These are phyloP conservation scores for Chouioia cunea DNA, from an alignment of 2,888 invertebrate species.

Conservation along the genomic window DNA sequence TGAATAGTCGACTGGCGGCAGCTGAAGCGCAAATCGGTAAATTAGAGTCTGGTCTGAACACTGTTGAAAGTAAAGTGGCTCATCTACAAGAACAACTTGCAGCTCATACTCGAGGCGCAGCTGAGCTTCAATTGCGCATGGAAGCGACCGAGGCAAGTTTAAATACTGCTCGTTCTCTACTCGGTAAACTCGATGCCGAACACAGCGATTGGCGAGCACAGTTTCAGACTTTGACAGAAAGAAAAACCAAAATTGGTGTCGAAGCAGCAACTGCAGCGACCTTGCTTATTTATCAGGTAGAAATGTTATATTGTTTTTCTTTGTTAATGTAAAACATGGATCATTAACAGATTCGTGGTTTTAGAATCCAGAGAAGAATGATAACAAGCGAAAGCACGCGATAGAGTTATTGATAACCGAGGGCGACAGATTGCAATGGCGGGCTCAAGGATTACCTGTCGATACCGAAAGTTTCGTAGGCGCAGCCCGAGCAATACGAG, in stretches of 20 bases:
- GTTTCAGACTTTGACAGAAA: constrained; percentile 56
- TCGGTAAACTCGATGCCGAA: constrained; percentile 90
- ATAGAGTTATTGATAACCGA: constrained; percentile 70
- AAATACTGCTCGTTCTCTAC: constrained; percentile 82
- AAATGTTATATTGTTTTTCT: not conserved
- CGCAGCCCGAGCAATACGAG: constrained; percentile 65
- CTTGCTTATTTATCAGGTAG: constrained; percentile 61
- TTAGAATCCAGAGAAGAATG: constrained; percentile 53
- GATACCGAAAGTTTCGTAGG: constrained; percentile 65
- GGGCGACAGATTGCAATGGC: constrained; percentile 87
- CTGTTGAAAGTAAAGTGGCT: constrained; percentile 85
- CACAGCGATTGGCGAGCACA: constrained; percentile 85
- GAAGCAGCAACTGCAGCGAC: constrained; percentile 63
- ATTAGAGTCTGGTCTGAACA: constrained; percentile 80
- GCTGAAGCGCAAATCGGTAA: constrained; percentile 88
- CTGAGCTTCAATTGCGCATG: constrained; percentile 74
- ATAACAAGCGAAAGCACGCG: constrained; percentile 52
- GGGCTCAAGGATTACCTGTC: constrained; percentile 84
- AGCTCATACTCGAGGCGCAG: constrained; percentile 92
- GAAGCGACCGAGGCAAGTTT: constrained; percentile 82
- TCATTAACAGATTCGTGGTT: no score
- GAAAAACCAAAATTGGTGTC: constrained; percentile 57
- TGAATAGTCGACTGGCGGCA: constrained; percentile 58
- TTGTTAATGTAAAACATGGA: not conserved
- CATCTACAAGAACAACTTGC: constrained; percentile 84